Conservation (phyloP, 2,113 vertebrate genomes). For the Anoplopoma fimbria region DNA sequence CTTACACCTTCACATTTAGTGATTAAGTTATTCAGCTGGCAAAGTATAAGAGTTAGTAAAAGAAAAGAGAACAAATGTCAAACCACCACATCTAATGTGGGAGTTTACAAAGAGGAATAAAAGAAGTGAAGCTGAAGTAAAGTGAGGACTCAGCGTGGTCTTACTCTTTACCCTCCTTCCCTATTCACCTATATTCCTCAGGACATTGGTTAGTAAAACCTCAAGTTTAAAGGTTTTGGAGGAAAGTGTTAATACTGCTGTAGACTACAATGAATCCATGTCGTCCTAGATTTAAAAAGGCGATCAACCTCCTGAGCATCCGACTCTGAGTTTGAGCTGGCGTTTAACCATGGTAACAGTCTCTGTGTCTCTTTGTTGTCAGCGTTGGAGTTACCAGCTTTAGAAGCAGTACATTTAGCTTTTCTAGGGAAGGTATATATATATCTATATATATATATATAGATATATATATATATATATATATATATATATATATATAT, state of each 20-base stretch:
- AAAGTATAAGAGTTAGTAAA: neutral
- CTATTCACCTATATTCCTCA: neutral
- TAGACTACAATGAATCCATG: neutral
- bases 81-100: neutral
- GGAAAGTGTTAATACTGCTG: neutral
- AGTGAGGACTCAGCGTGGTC: neutral
- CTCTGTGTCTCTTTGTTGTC: constrained; percentile 5
- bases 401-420: constrained; percentile 32
- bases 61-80: neutral
- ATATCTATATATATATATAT: neutral
- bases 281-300: constrained; percentile 30
- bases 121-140: neutral
- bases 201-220: neutral
- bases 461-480: neutral
- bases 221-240: neutral
- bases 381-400: constrained; percentile 12
- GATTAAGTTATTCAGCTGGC: neutral
- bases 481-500: neutral
- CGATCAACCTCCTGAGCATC: neutral
- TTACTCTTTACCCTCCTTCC: neutral
- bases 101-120: neutral
- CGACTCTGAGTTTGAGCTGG: neutral
- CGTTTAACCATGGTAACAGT: neutral
- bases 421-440: constrained; percentile 12
- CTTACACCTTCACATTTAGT: neutral